phyloP scores from a whole-genome alignment of 2,888 invertebrate genomes.

The Caradrina kadenii region DNA sequence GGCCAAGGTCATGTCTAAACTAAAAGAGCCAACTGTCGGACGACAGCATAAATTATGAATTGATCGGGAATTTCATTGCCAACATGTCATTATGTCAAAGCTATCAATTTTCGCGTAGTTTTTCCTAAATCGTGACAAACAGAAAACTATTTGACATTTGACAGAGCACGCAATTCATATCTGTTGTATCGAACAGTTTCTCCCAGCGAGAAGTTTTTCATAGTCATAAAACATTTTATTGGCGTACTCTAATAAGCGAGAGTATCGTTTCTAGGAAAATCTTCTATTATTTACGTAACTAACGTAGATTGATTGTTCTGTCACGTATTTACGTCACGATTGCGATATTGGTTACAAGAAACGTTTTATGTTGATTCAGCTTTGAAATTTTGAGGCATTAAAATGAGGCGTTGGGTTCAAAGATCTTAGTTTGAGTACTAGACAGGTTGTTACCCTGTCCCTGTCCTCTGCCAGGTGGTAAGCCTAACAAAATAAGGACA shows the following conservation, averaged over 20 bases:
- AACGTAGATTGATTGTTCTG: conserved; percentile 17
- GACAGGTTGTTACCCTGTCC: conserved; percentile 17
- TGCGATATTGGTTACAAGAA: neutral
- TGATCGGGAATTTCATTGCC: conserved; percentile 15
- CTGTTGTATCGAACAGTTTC: conserved; percentile 34
- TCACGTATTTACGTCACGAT: conserved; percentile 25
- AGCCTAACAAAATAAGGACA: conserved; percentile 29
- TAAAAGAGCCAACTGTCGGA: conserved; percentile 21
- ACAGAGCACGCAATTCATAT: conserved; percentile 53
- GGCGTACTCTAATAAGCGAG: conserved; percentile 43
- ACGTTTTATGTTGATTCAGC: conserved; percentile 15
- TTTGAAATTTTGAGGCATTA: conserved; percentile 11
- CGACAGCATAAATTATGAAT: conserved; percentile 33
- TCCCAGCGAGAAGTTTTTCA: conserved; percentile 31
- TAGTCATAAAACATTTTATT: conserved; percentile 35
- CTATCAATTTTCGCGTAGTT: conserved; percentile 6
- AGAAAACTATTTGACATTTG: conserved; percentile 49
- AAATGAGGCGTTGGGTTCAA: conserved; percentile 31
- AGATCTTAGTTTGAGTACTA: conserved; percentile 20
- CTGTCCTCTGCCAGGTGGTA: neutral
- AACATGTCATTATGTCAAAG: conserved; percentile 6
- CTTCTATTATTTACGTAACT: conserved; percentile 36
- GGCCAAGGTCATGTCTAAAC: conserved; percentile 38
- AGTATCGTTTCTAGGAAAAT: conserved; percentile 37
- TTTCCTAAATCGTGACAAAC: conserved; percentile 18